These are phyloP conservation scores for Platycnemis pennipes DNA, from an alignment of 2,888 invertebrate genomes.

Conservation along the genomic window DNA sequence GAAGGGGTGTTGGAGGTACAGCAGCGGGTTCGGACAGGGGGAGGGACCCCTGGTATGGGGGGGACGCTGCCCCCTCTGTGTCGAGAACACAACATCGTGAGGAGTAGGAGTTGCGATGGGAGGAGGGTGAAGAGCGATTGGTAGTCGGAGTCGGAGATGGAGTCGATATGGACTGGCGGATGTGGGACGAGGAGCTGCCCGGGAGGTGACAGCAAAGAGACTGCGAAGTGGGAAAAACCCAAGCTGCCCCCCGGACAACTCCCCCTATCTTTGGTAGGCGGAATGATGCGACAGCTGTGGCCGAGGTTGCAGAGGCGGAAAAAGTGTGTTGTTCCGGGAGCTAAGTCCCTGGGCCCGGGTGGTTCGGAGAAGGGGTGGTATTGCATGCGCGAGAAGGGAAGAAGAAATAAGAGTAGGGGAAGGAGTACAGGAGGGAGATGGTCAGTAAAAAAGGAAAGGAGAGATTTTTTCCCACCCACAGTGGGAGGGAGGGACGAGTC, in stretches of 20 bases:
- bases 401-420: background rate
- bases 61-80: background rate
- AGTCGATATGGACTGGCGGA: background rate
- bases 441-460: background rate
- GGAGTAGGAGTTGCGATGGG: background rate
- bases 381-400: background rate
- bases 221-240: background rate
- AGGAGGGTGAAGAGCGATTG: background rate
- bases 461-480: background rate
- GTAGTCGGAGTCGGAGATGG: background rate
- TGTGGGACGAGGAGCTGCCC: background rate
- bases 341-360: background rate
- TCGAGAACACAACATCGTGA: background rate
- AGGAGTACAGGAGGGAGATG: background rate
- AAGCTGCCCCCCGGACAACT: background rate
- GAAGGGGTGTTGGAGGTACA: background rate
- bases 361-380: background rate
- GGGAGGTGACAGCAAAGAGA: background rate
- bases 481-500: background rate
- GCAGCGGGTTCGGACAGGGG: too few species aligned
- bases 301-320: background rate
- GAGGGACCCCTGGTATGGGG: too few species aligned
- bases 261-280: background rate
- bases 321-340: background rate
- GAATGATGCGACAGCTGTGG: constrained; percentile 10